A percentile compares a stretch with the other conserved stretches of the same genome.
phyloP scores from a whole-genome alignment of 2,113 vertebrate species.

The Trematomus loennbergii region DNA sequence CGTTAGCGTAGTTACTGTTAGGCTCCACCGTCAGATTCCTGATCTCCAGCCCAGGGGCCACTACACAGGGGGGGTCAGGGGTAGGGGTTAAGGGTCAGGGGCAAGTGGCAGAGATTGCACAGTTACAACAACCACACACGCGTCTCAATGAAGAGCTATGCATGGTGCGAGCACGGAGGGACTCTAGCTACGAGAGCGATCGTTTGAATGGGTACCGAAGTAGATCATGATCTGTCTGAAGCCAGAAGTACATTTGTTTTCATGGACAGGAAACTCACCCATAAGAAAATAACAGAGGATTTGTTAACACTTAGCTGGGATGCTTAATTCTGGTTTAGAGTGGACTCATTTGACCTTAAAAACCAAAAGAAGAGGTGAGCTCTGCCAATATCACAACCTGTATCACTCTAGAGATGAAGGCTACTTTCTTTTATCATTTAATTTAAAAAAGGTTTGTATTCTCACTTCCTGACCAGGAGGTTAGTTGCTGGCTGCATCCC shows the following conservation, averaged over 20 bases:
- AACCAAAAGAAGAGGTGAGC: background rate
- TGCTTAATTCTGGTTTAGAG: slow-evolving; percentile 32
- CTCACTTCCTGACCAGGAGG: slow-evolving; percentile 64
- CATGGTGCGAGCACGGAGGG: slow-evolving; percentile 2
- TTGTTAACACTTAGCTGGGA: slow-evolving; percentile 1
- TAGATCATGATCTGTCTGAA: slow-evolving; percentile 16
- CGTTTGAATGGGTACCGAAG: background rate
- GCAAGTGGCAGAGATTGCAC: slow-evolving; percentile 57
- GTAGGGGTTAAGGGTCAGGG: slow-evolving; percentile 78
- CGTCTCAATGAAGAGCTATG: slow-evolving; percentile 23
- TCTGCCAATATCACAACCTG: slow-evolving; percentile 4
- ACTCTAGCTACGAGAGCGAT: background rate
- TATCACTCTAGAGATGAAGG: background rate
- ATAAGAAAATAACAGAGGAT: background rate
- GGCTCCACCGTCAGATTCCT: slow-evolving; percentile 96
- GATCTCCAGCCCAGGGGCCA: slow-evolving; percentile 87
- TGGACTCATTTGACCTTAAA: slow-evolving; percentile 8
- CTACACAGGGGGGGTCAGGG: slow-evolving; percentile 87
- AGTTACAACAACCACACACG: slow-evolving; percentile 60
- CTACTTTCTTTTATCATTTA: background rate
- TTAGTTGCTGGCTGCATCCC: slow-evolving; percentile 53
- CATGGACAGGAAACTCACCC: slow-evolving; percentile 15
- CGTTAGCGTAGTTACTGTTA: slow-evolving; percentile 98
- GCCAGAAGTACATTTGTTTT: slow-evolving; percentile 23
- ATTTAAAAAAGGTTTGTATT: slow-evolving; percentile 24